phyloP scores from a whole-genome alignment of 2,888 invertebrate genomes.

The Ferdinandea cuprea region DNA sequence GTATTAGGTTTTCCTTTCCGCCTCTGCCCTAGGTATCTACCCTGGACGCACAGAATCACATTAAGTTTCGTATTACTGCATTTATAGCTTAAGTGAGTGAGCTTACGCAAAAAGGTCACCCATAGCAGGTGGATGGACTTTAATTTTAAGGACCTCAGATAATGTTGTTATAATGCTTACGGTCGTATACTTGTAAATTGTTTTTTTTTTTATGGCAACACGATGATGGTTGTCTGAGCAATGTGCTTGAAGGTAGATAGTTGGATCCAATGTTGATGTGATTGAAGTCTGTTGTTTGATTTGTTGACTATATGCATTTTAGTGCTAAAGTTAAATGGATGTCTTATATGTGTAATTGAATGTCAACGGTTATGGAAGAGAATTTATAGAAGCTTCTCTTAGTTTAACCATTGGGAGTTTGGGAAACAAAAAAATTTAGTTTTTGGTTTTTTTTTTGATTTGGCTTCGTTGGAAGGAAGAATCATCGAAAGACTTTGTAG shows the following conservation, averaged over 20 bases:
- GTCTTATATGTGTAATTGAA: too few species aligned
- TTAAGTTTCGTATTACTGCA: slow-evolving; percentile 27
- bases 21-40: background rate
- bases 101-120: slow-evolving; percentile 39
- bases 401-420: too few species aligned
- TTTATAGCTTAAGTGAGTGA: slow-evolving; percentile 19
- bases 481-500: too few species aligned
- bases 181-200: slow-evolving; percentile 19
- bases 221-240: background rate
- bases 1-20: background rate
- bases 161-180: slow-evolving; percentile 31
- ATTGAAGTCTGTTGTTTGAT: too few species aligned
- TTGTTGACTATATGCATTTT: too few species aligned
- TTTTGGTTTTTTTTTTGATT: too few species aligned
- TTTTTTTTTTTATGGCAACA: background rate
- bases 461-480: too few species aligned
- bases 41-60: slow-evolving; percentile 20
- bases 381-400: too few species aligned
- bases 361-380: too few species aligned
- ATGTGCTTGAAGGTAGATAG: too few species aligned
- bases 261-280: background rate
- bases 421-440: too few species aligned
- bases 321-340: too few species aligned
- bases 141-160: slow-evolving; percentile 45
- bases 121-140: slow-evolving; percentile 36